phyloP scores from a whole-genome alignment of 2,113 vertebrate genomes.

The Ctenomys sociabilis region DNA sequence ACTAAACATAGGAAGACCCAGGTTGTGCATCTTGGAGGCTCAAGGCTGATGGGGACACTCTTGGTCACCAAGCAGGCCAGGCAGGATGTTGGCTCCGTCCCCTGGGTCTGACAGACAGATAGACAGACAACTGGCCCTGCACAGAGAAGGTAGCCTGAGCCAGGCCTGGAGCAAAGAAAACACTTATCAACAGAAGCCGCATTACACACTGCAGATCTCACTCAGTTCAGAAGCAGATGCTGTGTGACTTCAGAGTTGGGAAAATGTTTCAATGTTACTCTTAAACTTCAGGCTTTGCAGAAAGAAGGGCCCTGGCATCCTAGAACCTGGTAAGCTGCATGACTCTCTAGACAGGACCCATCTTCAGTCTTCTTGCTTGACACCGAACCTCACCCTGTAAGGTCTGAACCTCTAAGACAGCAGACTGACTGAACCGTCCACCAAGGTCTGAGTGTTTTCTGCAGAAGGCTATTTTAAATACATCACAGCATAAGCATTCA shows the following conservation, averaged over 20 bases:
- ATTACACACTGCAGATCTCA: not conserved
- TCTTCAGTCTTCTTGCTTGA: rapidly evolving
- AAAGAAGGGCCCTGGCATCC: not conserved
- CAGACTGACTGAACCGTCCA: not conserved
- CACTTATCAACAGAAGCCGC: not conserved
- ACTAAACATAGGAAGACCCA: not conserved
- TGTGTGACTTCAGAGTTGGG: not conserved
- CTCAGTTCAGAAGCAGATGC: not conserved
- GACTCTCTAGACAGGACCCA: not conserved
- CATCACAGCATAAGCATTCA: too few relatives aligned
- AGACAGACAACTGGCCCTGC: not conserved
- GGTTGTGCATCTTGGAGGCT: too few relatives aligned
- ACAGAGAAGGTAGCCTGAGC: not conserved
- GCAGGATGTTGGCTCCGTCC: too few relatives aligned
- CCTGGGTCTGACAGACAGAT: not conserved
- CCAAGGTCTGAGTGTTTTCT: not conserved
- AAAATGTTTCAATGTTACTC: too few relatives aligned
- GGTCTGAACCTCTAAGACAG: not conserved
- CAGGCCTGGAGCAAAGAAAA: not conserved
- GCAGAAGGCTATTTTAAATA: not conserved
- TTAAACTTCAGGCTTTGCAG: not conserved
- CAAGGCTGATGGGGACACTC: not conserved
- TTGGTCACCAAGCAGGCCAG: too few relatives aligned
- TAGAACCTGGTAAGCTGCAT: too few relatives aligned
- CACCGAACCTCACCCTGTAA: not conserved